phyloP scores from a whole-genome alignment of 2,888 invertebrate species.

The Orthonevra nobilis region DNA sequence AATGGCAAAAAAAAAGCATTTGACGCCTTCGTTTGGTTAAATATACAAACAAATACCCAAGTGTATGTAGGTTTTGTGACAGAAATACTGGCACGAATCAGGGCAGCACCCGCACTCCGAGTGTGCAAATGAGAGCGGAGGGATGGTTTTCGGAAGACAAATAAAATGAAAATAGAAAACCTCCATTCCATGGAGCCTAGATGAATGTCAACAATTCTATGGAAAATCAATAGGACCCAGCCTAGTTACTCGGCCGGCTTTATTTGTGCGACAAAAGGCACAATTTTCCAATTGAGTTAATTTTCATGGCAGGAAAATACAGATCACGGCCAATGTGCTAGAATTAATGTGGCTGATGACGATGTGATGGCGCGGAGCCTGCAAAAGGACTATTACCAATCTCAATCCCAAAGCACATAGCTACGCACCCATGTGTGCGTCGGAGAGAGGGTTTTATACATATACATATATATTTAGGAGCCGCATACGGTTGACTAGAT shows the following conservation, averaged over 20 bases:
- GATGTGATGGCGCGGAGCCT: constrained; percentile 20
- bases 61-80: background rate
- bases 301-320: constrained; percentile 62
- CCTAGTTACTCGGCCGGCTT: constrained; percentile 10
- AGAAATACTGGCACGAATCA: too few species aligned
- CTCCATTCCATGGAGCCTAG: constrained; percentile 17
- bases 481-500: constrained; percentile 60
- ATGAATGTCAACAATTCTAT: constrained; percentile 62
- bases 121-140: constrained; percentile 4
- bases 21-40: constrained; percentile 1
- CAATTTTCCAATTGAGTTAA: constrained; percentile 68
- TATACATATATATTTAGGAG: constrained; percentile 7
- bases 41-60: background rate
- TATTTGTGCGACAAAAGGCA: constrained; percentile 60
- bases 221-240: constrained; percentile 54
- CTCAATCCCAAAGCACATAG: constrained; percentile 2
- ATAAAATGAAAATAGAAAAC: background rate
- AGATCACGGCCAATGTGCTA: constrained; percentile 55
- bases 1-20: constrained; percentile 7
- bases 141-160: background rate
- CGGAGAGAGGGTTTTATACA: too few species aligned
- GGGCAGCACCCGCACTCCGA: background rate
- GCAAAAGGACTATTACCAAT: constrained; percentile 17
- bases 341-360: constrained; percentile 58
- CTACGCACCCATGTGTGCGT: constrained; percentile 6